Percentiles rank a stretch among this genome's conserved stretches.
Conservation (phyloP, 2,113 vertebrate genomes). For the Balaeniceps rex region DNA sequence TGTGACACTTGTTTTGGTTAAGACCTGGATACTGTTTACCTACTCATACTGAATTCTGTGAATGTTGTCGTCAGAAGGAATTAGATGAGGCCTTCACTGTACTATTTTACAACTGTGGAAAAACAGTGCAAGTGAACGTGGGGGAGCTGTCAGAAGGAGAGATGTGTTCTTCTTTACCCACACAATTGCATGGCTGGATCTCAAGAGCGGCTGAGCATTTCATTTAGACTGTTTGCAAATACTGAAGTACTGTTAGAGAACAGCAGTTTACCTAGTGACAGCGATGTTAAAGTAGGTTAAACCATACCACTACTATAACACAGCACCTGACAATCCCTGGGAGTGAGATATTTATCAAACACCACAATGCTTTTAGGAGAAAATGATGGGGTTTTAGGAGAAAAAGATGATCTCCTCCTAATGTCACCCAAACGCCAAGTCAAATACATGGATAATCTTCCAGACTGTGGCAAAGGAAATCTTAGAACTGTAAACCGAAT, state of each 20-base stretch:
- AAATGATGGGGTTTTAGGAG: neutral
- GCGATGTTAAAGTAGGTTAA: neutral
- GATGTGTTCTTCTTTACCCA: neutral
- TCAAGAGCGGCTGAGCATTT: neutral
- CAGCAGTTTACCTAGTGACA: neutral
- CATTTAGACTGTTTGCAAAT: neutral
- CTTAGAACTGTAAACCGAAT: neutral
- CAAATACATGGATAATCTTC: neutral
- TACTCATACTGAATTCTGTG: neutral
- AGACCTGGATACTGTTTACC: neutral
- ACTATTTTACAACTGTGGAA: neutral
- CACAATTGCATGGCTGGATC: neutral
- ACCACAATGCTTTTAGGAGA: neutral
- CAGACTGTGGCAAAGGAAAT: neutral
- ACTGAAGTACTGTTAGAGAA: neutral
- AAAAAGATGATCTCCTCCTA: neutral
- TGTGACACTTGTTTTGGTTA: neutral
- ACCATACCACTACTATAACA: neutral
- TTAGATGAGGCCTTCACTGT: neutral
- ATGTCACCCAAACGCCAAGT: neutral
- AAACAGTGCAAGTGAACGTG: neutral
- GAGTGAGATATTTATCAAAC: neutral
- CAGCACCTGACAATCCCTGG: neutral
- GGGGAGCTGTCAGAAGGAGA: neutral
- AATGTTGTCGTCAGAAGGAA: neutral